Base-by-base conservation (phyloP, 2,113 vertebrate genomes). In the Rhipidura dahli region DNA sequence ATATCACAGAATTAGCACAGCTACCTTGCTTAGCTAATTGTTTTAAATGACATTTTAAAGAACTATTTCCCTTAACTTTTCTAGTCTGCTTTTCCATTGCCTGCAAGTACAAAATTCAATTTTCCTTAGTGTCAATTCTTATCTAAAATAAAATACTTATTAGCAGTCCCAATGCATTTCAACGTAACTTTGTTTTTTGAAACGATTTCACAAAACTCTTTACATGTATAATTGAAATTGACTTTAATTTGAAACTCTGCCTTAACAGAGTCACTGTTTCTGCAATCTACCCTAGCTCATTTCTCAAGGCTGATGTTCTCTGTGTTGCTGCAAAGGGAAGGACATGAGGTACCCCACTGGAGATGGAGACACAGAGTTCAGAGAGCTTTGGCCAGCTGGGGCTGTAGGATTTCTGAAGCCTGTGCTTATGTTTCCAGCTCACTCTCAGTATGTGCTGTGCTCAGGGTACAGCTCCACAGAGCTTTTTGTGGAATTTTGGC, bases 101-200 rank as follows among this genome's bases (percentile, higher is more conserved):
- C 56, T 61, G 19, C 33, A 83, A 92, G 76, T 66, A 40, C 42
- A 66, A 95, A 94, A 89, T 89, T 89, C 59, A 73, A 89, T 97
- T 95, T 90, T 70, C 79, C 33, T 73, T 57, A 73, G 63, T 16
- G 83, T 89, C 83, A 92, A 28, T 90, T 95, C 93, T 89, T 93
- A 59, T 89, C 83, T 92, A 81, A 86, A 93, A 83, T 90, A 77
- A 77, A 93, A 90, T 75, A 66, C 76, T 83, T 88, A 83, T 66
- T 94, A 95, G 64, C 60, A 37, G 19, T 89, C 94, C 51, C 76
- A 39, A 50, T 89, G 72, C 66, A 77, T 93, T 97, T 88, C 88
- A 61, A 10, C 18, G 33, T 24, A 69, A 42, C 79, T 92, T 85
- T 70, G 57, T 42, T 88, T 94, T 92, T 76, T 72, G 15, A 77